Conservation (phyloP, 2,797 vertebrate genomes). For the Rhynchotus rufescens region DNA sequence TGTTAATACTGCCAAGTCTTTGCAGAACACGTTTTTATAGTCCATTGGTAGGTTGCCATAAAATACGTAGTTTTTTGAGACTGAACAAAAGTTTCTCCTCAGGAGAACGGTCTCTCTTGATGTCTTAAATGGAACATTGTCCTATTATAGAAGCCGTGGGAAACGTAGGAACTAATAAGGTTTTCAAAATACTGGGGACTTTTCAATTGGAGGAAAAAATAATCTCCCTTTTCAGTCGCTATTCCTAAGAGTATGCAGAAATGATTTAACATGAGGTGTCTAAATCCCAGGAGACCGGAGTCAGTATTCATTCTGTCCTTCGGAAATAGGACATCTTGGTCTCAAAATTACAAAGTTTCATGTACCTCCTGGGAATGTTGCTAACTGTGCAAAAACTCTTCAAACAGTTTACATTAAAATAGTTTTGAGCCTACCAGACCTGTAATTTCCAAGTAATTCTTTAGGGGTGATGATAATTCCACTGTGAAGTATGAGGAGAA, state of each 20-base stretch:
- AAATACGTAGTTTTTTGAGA: neutral
- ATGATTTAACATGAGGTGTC: neutral
- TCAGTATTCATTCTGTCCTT: slow-evolving; percentile 51
- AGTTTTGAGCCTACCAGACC: neutral
- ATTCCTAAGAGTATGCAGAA: slow-evolving; percentile 6
- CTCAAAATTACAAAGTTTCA: neutral
- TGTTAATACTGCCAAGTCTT: neutral
- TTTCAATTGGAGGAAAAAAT: neutral
- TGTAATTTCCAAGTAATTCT: neutral
- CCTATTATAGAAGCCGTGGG: neutral
- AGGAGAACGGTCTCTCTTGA: neutral
- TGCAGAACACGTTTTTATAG: neutral
- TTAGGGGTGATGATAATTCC: neutral
- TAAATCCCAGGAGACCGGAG: neutral
- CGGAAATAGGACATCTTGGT: neutral
- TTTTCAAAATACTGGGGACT: neutral
- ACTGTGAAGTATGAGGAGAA: neutral
- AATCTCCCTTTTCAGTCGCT: slow-evolving; percentile 8
- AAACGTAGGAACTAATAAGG: neutral
- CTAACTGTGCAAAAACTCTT: neutral
- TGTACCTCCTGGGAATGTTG: slow-evolving; percentile 10
- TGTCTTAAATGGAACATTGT: neutral
- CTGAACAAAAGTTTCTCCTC: neutral
- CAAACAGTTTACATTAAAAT: neutral
- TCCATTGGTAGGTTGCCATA: neutral